phyloP scores from a whole-genome alignment of 1,140 invertebrate genomes.

The Lethrus apterus region DNA sequence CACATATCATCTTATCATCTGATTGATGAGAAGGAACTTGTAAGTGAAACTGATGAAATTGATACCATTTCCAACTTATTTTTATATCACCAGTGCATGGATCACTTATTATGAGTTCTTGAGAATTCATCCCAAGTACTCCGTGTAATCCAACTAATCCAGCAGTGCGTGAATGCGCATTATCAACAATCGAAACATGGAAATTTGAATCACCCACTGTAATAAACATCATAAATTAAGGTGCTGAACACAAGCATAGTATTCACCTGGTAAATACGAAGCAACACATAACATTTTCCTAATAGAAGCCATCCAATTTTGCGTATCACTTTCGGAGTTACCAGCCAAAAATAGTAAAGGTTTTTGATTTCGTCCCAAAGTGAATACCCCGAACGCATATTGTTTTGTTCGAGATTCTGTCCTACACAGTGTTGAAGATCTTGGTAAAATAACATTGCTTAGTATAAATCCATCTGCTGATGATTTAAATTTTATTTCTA shows the following conservation, averaged over 20 bases:
- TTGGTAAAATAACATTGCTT: constrained; percentile 37
- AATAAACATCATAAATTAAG: too few species aligned
- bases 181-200: constrained; percentile 48
- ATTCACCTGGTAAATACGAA: constrained; percentile 34
- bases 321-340: constrained; percentile 46
- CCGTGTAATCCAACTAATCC: constrained; percentile 48
- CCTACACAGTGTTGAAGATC: constrained; percentile 43
- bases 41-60: constrained; percentile 46
- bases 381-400: constrained; percentile 50
- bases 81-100: constrained; percentile 42
- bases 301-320: constrained; percentile 49
- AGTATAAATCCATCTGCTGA: constrained; percentile 26
- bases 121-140: constrained; percentile 41
- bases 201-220: constrained; percentile 41
- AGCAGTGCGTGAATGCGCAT: constrained; percentile 45
- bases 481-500: constrained; percentile 34
- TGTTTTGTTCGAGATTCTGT: constrained; percentile 47
- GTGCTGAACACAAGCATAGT: too few species aligned
- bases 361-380: constrained; percentile 41
- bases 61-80: constrained; percentile 45
- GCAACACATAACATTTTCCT: constrained; percentile 42
- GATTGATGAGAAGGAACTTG: constrained; percentile 42
- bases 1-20: constrained; percentile 47
- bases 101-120: constrained; percentile 46
- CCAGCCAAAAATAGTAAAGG: constrained; percentile 46